phyloP scores from a whole-genome alignment of 1,140 invertebrate species.

The Battus philenor region DNA sequence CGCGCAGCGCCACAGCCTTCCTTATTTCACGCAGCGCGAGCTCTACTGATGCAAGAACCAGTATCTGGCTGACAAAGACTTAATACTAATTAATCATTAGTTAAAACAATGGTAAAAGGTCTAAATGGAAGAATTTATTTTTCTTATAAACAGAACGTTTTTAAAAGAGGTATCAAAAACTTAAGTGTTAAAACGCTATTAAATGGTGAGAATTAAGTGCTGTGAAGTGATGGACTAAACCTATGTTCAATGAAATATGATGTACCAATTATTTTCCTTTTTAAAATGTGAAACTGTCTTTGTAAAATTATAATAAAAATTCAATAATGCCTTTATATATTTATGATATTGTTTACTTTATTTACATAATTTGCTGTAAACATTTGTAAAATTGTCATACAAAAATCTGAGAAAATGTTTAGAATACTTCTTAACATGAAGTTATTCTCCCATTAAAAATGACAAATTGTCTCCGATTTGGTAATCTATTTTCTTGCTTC shows the following conservation, averaged over 20 bases:
- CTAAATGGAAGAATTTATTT: too few species aligned
- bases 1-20: conserved; percentile 46
- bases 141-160: too few species aligned
- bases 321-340: background rate
- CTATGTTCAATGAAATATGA: too few species aligned
- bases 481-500: conserved; percentile 72
- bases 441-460: conserved; percentile 69
- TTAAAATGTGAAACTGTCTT: too few species aligned
- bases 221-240: conserved; percentile 2
- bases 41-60: conserved; percentile 52
- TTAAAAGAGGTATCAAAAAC: too few species aligned
- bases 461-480: conserved; percentile 77
- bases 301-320: background rate
- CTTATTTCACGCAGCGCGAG: conserved; percentile 52
- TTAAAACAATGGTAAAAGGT: too few species aligned
- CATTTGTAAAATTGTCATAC: too few species aligned
- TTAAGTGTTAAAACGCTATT: too few species aligned
- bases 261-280: too few species aligned
- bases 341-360: conserved; percentile 5
- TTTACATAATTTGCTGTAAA: background rate
- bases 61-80: conserved; percentile 48
- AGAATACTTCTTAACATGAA: too few species aligned
- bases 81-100: conserved; percentile 17
- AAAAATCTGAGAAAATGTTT: too few species aligned
- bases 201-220: background rate